Percentiles rank a stretch among this genome's conserved stretches.
phyloP scores from a whole-genome alignment of 2,113 vertebrate species.

The Stegastes partitus region DNA sequence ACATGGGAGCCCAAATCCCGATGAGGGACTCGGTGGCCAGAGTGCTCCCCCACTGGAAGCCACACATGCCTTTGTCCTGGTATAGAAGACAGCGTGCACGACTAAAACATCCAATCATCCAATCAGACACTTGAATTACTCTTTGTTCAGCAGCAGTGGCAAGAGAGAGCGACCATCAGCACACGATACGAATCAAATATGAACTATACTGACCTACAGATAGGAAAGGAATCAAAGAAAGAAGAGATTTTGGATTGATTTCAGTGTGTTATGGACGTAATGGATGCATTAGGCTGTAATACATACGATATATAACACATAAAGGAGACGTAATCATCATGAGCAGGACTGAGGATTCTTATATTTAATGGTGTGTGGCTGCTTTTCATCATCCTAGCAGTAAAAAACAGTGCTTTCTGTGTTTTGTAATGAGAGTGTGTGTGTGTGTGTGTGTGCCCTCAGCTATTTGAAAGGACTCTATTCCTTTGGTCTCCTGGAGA shows the following conservation, averaged over 20 bases:
- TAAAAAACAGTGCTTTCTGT: no score
- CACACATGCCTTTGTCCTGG: slow-evolving; percentile 89
- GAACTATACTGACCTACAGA: no score
- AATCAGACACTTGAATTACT: no score
- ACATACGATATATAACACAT: background rate
- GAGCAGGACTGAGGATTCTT: background rate
- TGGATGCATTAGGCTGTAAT: background rate
- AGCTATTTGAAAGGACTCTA: slow-evolving; percentile 95
- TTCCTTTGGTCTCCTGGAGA: slow-evolving; percentile 94
- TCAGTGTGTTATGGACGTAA: background rate
- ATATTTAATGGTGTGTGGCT: background rate
- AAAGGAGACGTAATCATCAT: background rate
- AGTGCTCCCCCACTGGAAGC: slow-evolving; percentile 92
- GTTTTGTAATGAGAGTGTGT: background rate
- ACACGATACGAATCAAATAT: no score
- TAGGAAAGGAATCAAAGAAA: no score
- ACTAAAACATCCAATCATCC: no score
- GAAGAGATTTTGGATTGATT: no score
- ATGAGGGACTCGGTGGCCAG: slow-evolving; percentile 93
- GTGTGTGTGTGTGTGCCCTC: background rate
- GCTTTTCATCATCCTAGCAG: background rate
- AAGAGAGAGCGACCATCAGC: no score
- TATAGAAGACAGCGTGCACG: slow-evolving; percentile 48
- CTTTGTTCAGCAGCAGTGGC: no score
- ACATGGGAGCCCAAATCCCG: slow-evolving; percentile 86